Percentiles rank a stretch among this genome's conserved stretches.
Evolutionary conservation across 2,888 invertebrate species (phyloP).

Genomic region (Limnephilus auricula): DNA sequence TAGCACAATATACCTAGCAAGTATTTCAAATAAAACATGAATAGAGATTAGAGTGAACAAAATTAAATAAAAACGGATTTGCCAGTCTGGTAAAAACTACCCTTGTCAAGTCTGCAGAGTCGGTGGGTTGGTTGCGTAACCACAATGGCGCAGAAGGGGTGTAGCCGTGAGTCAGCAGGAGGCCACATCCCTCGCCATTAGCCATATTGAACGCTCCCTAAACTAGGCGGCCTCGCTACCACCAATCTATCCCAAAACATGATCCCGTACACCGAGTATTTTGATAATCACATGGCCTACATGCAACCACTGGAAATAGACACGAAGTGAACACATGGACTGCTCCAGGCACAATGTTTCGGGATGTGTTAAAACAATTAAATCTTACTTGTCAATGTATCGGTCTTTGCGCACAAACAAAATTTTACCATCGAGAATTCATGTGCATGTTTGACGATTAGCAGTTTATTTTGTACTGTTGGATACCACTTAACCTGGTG

Average conservation of each 20-base stretch:
- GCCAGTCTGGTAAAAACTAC: conserved; percentile 9
- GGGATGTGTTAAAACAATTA: background rate
- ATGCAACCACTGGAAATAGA: conserved; percentile 33
- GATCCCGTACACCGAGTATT: background rate
- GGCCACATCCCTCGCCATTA: conserved; percentile 47
- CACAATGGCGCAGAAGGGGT: conserved; percentile 40
- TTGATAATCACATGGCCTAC: background rate
- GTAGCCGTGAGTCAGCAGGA: conserved; percentile 17
- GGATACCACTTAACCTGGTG: background rate
- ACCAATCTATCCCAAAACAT: conserved; percentile 24
- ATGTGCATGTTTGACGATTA: background rate
- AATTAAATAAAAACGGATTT: background rate
- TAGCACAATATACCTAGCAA: background rate
- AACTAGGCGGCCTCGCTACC: conserved; percentile 10
- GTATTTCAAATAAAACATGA: background rate
- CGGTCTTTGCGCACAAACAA: background rate
- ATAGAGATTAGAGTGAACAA: background rate
- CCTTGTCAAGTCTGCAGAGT: conserved; percentile 14
- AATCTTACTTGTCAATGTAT: background rate
- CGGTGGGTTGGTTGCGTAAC: background rate
- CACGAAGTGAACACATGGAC: background rate
- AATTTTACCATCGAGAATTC: background rate
- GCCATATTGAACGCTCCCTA: conserved; percentile 51
- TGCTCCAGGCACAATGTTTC: background rate
- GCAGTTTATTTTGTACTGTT: background rate